Percentiles rank a stretch among this genome's conserved stretches.
phyloP scores from a whole-genome alignment of 2,888 invertebrate species.

The Cyrtodaria siliqua region DNA sequence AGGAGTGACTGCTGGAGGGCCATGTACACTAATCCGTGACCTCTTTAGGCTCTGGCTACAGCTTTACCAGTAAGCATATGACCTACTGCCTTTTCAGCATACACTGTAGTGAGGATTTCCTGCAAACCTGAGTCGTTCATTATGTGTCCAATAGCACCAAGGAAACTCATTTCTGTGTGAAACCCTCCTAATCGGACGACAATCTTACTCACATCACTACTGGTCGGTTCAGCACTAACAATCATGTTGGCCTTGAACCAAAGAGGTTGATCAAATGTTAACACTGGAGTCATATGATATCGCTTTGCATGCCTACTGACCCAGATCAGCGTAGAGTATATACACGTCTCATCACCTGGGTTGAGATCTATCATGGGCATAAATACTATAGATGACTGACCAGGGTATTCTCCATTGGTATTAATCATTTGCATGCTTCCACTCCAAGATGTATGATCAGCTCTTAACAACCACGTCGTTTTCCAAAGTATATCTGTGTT shows the following conservation, averaged over 20 bases:
- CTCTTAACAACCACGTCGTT: slow-evolving; percentile 9
- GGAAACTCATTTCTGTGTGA: slow-evolving; percentile 63
- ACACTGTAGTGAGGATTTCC: slow-evolving; percentile 36
- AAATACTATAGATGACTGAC: slow-evolving; percentile 9
- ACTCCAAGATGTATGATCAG: slow-evolving; percentile 8
- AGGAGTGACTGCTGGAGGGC: background rate
- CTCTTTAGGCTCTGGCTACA: slow-evolving; percentile 1
- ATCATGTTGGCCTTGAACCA: slow-evolving; percentile 54
- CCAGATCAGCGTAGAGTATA: slow-evolving; percentile 56
- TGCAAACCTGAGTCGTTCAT: slow-evolving; percentile 41
- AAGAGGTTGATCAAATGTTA: slow-evolving; percentile 69
- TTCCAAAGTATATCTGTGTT: slow-evolving; percentile 20
- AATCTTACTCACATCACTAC: slow-evolving; percentile 16
- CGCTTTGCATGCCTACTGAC: slow-evolving; percentile 31
- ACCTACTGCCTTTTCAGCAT: slow-evolving; percentile 14
- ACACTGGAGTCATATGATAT: slow-evolving; percentile 35
- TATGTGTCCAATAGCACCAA: slow-evolving; percentile 63
- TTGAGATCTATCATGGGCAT: slow-evolving; percentile 27
- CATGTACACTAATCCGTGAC: slow-evolving; percentile 1
- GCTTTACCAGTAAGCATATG: slow-evolving; percentile 22
- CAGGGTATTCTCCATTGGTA: slow-evolving; percentile 6
- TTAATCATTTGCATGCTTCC: slow-evolving; percentile 29
- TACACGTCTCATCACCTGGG: slow-evolving; percentile 22
- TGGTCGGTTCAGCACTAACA: background rate
- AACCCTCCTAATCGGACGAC: slow-evolving; percentile 46